Base-by-base conservation (phyloP, 2,113 vertebrate genomes). In the Sardina pilchardus region DNA sequence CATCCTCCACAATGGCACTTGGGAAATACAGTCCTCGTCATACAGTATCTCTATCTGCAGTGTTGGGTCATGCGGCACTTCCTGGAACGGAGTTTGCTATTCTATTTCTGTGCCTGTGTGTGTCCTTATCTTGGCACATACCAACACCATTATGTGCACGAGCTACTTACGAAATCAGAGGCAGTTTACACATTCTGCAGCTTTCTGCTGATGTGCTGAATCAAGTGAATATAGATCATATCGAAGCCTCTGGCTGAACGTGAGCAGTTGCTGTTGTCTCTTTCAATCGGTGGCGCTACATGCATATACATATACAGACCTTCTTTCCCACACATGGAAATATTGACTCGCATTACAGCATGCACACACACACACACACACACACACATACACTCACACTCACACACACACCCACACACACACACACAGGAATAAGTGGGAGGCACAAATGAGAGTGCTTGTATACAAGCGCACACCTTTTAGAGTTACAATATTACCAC, bases 391-490 rank as follows among this genome's bases (percentile, higher is more conserved):
- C 30, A 75, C 67, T 16, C 67, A 75, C 67, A 75, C 67, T 12
- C 67, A 34, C 26, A 30, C 67, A 75, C n/a, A 78, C 71, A 78
- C 71, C 36, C 34, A 78, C 71, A 78, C 71, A 78, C 71, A 78
- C 71, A 78, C 1, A 36, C 30, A 16, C 26, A 39, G 71, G 16
- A 78, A 36, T 78, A 16, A 78, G 14, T 9, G 3, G n/a, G 63
- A 67, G 71, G 71, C 71, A 78, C 34, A 78, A 78, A 78, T 78
- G 71, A 78, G 71, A 78, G 34, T 36, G 26, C 71, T 78, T 78
- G 71, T 78, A 78, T 17, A 75, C 71, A 78, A 12, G 71, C 71
- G 16, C 71, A 34, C 34, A 36, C 71, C 71, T 36, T 71, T 71
- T 30, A 71, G 63, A 34, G 63, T 71, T 34, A 78, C 30, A 78